These are phyloP conservation scores for Channa striata DNA, from an alignment of 2,797 vertebrate species.

Conservation along the genomic window DNA sequence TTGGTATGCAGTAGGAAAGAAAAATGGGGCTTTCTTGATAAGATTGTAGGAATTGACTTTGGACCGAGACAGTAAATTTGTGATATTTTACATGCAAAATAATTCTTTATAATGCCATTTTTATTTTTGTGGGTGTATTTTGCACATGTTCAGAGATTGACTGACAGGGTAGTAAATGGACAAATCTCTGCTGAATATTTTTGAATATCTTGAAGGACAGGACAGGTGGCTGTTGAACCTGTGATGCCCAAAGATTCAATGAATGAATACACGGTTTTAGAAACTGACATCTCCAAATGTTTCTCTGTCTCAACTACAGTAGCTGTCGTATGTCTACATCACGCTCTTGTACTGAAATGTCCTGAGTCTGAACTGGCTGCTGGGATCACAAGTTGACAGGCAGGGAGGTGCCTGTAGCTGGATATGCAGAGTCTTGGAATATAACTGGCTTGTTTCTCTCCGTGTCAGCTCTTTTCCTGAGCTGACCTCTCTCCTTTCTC, in stretches of 20 bases:
- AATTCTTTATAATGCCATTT: background rate
- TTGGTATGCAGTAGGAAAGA: slow-evolving; percentile 4
- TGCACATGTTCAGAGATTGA: background rate
- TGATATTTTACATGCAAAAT: background rate
- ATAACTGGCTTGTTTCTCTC: slow-evolving; percentile 63
- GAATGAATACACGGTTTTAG: slow-evolving; percentile 18
- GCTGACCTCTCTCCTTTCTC: slow-evolving; percentile 65
- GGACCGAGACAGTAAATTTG: background rate
- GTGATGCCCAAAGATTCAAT: background rate
- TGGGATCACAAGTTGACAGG: slow-evolving; percentile 58
- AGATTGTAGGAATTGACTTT: background rate
- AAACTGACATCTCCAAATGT: slow-evolving; percentile 31
- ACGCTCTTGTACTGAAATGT: slow-evolving; percentile 41
- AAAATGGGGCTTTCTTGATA: background rate
- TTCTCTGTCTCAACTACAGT: slow-evolving; percentile 24
- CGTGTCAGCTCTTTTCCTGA: slow-evolving; percentile 70
- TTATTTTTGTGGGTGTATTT: background rate
- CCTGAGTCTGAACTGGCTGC: slow-evolving; percentile 53
- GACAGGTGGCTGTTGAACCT: slow-evolving; percentile 4
- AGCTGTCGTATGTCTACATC: slow-evolving; percentile 30
- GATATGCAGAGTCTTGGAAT: slow-evolving; percentile 63
- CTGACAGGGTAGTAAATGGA: background rate
- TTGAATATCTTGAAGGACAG: background rate
- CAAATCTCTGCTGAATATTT: background rate
- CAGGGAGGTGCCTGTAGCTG: slow-evolving; percentile 61